These are phyloP conservation scores for Sylvietta virens DNA, from an alignment of 2,113 vertebrate species.

Conservation along the genomic window DNA sequence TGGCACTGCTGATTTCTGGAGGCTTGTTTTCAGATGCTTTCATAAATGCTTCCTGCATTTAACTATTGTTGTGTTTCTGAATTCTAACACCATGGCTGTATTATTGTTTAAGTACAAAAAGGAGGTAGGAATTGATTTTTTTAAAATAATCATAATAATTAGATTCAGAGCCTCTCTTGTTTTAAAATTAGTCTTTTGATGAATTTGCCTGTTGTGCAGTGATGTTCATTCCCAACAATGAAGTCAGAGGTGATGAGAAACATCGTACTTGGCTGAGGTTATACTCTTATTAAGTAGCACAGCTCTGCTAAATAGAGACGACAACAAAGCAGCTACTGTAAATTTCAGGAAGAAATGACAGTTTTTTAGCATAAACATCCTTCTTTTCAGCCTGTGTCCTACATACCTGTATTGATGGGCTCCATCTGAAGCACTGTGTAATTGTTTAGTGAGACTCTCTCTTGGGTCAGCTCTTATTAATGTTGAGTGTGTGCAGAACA, in stretches of 20 bases:
- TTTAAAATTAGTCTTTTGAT: neutral
- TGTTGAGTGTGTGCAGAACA: neutral
- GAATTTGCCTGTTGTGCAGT: neutral
- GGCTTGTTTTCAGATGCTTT: neutral
- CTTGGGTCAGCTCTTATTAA: neutral
- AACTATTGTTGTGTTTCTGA: neutral
- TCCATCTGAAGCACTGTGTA: neutral
- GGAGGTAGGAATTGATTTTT: neutral
- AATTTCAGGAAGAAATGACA: neutral
- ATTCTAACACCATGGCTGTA: neutral
- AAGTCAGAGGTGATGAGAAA: neutral
- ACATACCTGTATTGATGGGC: neutral
- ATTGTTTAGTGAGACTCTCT: neutral
- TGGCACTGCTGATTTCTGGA: neutral
- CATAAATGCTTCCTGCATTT: neutral
- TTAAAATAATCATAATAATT: neutral
- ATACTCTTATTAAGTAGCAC: neutral
- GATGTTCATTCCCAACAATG: neutral
- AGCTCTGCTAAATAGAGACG: neutral
- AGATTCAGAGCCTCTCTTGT: neutral
- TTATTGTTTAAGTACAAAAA: neutral
- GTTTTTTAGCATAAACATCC: neutral
- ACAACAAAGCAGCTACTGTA: neutral
- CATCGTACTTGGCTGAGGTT: neutral
- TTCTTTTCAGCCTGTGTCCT: neutral